Evolutionary conservation across 2,797 vertebrate genomes (phyloP).

Genomic region (Parambassis ranga): DNA sequence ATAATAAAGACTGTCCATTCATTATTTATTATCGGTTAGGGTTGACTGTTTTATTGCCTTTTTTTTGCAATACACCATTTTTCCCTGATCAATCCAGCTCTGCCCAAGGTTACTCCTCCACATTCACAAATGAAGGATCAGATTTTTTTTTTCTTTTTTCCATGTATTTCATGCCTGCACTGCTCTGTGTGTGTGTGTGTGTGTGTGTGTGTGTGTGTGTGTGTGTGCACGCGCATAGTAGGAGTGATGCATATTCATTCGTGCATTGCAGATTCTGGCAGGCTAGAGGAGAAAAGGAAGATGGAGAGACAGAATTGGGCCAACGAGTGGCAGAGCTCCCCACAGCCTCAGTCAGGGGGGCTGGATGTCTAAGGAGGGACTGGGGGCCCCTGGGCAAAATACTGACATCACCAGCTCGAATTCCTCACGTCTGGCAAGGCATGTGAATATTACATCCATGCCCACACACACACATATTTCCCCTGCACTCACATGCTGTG

Average conservation of each 20-base stretch:
- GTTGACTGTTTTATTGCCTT: no score
- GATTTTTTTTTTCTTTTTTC: background rate
- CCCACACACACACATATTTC: background rate
- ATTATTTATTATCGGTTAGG: no score
- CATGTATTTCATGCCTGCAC: background rate
- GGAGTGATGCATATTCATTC: constrained; percentile 53
- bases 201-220: background rate
- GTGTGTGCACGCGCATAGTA: constrained; percentile 3
- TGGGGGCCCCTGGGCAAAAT: constrained; percentile 37
- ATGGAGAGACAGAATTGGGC: constrained; percentile 73
- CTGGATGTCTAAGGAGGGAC: constrained; percentile 49
- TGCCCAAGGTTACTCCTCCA: no score
- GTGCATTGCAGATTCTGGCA: constrained; percentile 45
- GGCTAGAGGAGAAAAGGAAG: constrained; percentile 36
- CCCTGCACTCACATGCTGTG: background rate
- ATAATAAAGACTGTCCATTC: no score
- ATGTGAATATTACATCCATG: constrained; percentile 52
- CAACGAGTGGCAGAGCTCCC: constrained; percentile 56
- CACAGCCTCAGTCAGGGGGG: constrained; percentile 38
- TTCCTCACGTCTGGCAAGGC: constrained; percentile 38
- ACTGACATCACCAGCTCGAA: constrained; percentile 44
- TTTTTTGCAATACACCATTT: no score
- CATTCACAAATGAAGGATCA: background rate
- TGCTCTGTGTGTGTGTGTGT: background rate
- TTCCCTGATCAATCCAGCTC: no score